Conservation (phyloP, 2,888 invertebrate genomes). For the Cyaniris semiargus region DNA sequence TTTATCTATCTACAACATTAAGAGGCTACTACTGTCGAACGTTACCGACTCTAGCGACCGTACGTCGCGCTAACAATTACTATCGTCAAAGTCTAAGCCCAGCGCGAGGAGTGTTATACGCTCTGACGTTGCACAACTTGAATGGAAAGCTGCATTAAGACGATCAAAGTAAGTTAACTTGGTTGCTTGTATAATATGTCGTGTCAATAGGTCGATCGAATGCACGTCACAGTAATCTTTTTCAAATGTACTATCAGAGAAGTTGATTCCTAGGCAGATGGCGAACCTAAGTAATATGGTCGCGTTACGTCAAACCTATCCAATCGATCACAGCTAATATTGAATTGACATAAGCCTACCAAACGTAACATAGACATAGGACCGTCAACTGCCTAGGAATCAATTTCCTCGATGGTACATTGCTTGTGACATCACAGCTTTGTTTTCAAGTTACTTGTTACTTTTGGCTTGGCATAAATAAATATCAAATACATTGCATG, state of each 20-base stretch:
- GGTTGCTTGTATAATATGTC: no score
- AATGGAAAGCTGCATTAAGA: neutral
- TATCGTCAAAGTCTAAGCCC: neutral
- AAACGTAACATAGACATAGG: no score
- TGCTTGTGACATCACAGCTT: neutral
- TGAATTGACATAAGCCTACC: no score
- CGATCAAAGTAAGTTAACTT: no score
- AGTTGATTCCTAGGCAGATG: no score
- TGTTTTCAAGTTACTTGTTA: neutral
- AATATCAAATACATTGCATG: neutral
- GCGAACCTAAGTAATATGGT: no score
- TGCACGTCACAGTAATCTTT: no score
- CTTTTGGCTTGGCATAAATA: neutral
- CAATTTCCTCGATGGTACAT: no score
- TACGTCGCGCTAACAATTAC: constrained; percentile 6
- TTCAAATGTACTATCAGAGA: neutral
- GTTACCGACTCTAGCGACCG: constrained; percentile 5
- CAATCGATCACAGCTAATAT: no score
- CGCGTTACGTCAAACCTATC: no score
- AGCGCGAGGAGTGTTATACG: neutral
- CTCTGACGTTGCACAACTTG: neutral
- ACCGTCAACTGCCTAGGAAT: no score
- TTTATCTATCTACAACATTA: constrained; percentile 22
- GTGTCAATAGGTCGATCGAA: no score
- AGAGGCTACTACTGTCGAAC: neutral